A percentile compares a stretch with the other conserved stretches of the same genome.
These are phyloP conservation scores for Harpagoxenus sublaevis DNA, from an alignment of 2,888 invertebrate genomes.

Conservation along the genomic window DNA sequence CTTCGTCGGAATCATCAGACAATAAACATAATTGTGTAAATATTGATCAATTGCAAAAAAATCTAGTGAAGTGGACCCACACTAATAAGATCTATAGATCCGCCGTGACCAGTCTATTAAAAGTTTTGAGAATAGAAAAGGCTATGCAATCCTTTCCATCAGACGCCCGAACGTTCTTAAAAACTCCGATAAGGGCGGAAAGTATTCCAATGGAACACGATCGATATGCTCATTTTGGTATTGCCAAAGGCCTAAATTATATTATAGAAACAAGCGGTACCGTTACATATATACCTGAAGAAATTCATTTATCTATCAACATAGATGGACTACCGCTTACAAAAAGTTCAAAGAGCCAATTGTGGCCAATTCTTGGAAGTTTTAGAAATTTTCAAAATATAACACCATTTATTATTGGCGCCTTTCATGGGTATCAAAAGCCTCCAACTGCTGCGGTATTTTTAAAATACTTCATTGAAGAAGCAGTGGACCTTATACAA, in stretches of 20 bases:
- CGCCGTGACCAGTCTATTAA: neutral
- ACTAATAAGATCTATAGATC: neutral
- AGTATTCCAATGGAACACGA: neutral
- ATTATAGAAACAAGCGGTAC: neutral
- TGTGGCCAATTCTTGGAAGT: constrained; percentile 2
- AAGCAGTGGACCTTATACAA: neutral
- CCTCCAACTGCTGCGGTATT: neutral
- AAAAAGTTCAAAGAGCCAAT: constrained; percentile 9
- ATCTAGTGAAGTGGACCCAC: neutral
- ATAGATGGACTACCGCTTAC: constrained; percentile 11
- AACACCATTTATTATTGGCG: neutral
- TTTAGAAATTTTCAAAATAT: constrained; percentile 8
- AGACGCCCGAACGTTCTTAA: neutral
- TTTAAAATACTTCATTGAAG: constrained; percentile 10
- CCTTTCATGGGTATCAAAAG: constrained; percentile 9
- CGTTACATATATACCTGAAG: neutral
- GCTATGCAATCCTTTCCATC: neutral
- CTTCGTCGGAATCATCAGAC: constrained; percentile 1
- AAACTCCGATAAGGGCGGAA: neutral
- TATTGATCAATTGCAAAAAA: neutral
- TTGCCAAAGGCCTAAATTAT: neutral
- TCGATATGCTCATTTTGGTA: neutral
- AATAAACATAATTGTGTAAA: neutral
- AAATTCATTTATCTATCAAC: constrained; percentile 11
- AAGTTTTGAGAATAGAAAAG: neutral